Base-by-base conservation (phyloP, 2,888 invertebrate species). In the Nineta flava region DNA sequence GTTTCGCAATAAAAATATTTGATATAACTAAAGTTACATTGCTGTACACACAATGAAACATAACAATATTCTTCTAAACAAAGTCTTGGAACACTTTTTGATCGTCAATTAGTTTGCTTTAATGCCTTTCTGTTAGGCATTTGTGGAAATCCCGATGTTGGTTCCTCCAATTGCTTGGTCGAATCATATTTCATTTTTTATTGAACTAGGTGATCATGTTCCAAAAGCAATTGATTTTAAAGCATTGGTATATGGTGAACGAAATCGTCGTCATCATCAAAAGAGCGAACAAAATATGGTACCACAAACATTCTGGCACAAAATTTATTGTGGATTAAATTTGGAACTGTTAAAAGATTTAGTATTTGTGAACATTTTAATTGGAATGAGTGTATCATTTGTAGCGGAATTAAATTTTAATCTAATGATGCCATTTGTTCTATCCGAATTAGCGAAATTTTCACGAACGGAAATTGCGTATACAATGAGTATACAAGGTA, bases 371-470 rank as follows among this genome's bases (percentile, higher is more conserved):
- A 54, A 63, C 41, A 56, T 60, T n/a, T 53, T 61, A 32, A 48
- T 65, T 51, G 68, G 70, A 31, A 60, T 68, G 59, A 65, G 67
- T n/a, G 54, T 72, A 15, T 69, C 65, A 19, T 70, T 68, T 51
- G 70, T 68, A 16, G 64, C 71, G 2, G 72, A 72, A 55, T 58
- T 68, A 3, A 72, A 72, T 56, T 67, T 69, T 43, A 63, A 68
- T 48, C 54, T 70, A 13, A 68, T 71, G 65, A 64, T 65, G 38
- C 69, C 71, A 21, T 70, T 71, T 51, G 65, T 72, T 19, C 56
- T 72, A 15, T 56, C 62, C 3, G 63, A 65, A 52, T 57, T 71
- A 19, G 61, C 66, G 1, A 55, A 57, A 1, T 64, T 70, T 44
- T 54, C 57, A 3, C 57, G 59, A 45, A 53, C 57, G 1, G 60